Evolutionary conservation across 2,113 vertebrate species (phyloP).

Genomic region (Oplegnathus fasciatus): DNA sequence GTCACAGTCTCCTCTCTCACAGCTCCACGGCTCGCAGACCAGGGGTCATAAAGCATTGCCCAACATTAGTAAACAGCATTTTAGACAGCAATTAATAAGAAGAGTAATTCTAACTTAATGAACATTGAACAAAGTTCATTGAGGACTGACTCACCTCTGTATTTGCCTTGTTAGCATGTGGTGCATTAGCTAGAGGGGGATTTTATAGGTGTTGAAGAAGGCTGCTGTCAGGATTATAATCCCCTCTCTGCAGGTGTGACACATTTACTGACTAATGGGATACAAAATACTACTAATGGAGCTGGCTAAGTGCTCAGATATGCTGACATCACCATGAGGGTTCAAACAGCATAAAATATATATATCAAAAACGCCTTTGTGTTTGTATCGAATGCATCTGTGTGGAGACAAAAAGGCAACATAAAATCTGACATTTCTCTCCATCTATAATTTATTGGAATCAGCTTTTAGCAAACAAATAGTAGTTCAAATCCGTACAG

Average conservation of each 20-base stretch:
- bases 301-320: constrained; percentile 74
- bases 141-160: constrained; percentile 74
- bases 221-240: constrained; percentile 80
- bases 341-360: constrained; percentile 72
- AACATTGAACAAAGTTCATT: constrained; percentile 48
- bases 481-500: constrained; percentile 65
- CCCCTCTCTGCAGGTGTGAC: constrained; percentile 81
- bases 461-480: constrained; percentile 78
- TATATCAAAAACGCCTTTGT: constrained; percentile 56
- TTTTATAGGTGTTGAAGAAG: constrained; percentile 79
- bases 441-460: constrained; percentile 79
- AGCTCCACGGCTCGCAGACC: constrained; percentile 32
- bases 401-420: constrained; percentile 48
- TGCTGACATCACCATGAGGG: constrained; percentile 65
- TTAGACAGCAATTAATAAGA: constrained; percentile 61
- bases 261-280: constrained; percentile 81
- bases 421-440: constrained; percentile 60
- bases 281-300: constrained; percentile 78
- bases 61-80: constrained; percentile 54
- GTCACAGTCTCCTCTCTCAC: constrained; percentile 46
- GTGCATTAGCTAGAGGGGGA: constrained; percentile 62
- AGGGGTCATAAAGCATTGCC: constrained; percentile 37
- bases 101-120: constrained; percentile 61
- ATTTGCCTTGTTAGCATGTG: constrained; percentile 75
- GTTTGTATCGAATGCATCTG: constrained; percentile 49